Evolutionary conservation across 2,888 invertebrate species (phyloP), one percentile per base, ranked within the genome.

Genomic region (Leptura quadrifasciata): DNA sequence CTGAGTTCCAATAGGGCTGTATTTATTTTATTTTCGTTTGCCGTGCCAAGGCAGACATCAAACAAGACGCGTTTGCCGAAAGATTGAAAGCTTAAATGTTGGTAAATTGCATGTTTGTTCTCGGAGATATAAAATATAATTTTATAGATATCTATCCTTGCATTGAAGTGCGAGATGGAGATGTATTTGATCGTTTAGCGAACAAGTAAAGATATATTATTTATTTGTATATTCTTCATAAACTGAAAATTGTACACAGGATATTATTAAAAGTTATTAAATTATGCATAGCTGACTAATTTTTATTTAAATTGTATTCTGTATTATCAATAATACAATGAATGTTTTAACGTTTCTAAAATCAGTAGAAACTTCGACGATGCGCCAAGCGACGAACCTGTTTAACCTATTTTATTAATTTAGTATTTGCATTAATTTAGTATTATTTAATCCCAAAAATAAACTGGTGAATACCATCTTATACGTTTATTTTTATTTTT

Each of bases 1-100:
- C 78, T 76, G 74, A 31, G 76, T 72, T 74, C 74, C 76, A 74
- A 76, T 76, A 76, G 76, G 74, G 72, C 67, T 65, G 76, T 76
- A 69, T 74, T 74, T 63, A 71, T 71, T 76, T 76, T 74, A 74
- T 76, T 74, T 76, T 47, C 18, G 60, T 76, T 61, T 70, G 57
- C 72, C 69, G 64, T 58, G 63, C 57, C 63, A 65, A 64, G 72
- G 31, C 63, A 70, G 69, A 63, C 64, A 52, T 71, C 76, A 74
- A 74, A 74, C 65, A 64, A 21, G 61, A 74, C 65, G 74, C 24
- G 55, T 71, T 67, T 65, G 61, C 71, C 74, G 74, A 71, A 74
- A 67, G 76, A 76, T 73, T 69, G 64, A 73, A 68, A 20, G 55
- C 74, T 31, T 17, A 18, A 57, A 39, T 61, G 68, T 69, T 47